Base-by-base conservation (phyloP, 2,113 vertebrate species). In the Serilophus lunatus region DNA sequence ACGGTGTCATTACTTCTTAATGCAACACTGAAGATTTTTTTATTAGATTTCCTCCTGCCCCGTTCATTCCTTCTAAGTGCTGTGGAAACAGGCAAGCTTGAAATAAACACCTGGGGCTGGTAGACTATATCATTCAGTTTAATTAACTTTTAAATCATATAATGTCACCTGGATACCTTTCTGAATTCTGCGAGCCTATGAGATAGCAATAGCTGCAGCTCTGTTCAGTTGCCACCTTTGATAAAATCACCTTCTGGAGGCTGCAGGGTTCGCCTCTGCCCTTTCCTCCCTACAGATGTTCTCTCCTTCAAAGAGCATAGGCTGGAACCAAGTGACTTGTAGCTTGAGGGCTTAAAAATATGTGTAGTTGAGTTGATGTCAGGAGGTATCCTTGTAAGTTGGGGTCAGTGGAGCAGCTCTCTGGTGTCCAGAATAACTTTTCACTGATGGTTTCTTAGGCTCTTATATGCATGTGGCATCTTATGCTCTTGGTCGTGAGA, bases 81-180 rank as follows among this genome's bases (percentile, higher is more conserved):
- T 84, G 70, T 22, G 36, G 93, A 86, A 92, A 89, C 61, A 77
- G 78, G 26, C 80, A 83, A 88, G 90, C 93, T 96, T 95, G 94
- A 97, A 97, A 97, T 96, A 97, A 97, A 95, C 89, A 97, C 96
- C 94, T 89, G 87, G 75, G 95, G 96, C 97, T 96, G 92, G 96
- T 96, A 79, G 53, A 80, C 69, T 92, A 22, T 95, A 63, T 95
- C 94, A 88, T 83, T 97, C 95, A 50, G 92, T 96, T 96, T 98
- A 97, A 98, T 98, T 98, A 98, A 97, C 97, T 97, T 98, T 88
- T 97, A 98, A 98, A 97, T 98, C 97, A 96, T 88, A 63, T 75
- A 25, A 61, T 91, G 92, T 97, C 96, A 94, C 95, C 74, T 35
- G 12, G 70, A 70, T 94, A 23, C 56, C 86, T 71, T 96, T 95